Evolutionary conservation across 2,113 vertebrate species (phyloP).

Genomic region (Nipponia nippon): DNA sequence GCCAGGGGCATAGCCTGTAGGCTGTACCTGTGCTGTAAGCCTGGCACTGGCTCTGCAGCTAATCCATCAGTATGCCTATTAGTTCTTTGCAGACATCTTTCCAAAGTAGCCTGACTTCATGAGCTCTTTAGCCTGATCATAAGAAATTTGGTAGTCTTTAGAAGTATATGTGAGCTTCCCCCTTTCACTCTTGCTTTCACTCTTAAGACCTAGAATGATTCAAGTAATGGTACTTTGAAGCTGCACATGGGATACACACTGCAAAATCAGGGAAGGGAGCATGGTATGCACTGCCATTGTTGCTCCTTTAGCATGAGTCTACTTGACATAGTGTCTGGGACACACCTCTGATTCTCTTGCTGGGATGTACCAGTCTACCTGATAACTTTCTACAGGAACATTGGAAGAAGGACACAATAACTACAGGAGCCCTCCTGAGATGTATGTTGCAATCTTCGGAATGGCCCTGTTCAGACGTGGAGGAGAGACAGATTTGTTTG

Average conservation of each 20-base stretch:
- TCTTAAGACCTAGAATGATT: background rate
- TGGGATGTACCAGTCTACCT: background rate
- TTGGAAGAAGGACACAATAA: background rate
- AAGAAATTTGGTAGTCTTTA: background rate
- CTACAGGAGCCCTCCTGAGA: background rate
- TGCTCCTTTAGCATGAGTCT: background rate
- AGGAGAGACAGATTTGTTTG: background rate
- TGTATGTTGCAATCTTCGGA: background rate
- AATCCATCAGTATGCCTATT: background rate
- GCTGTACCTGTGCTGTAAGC: background rate
- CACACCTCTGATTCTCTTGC: background rate
- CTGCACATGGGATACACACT: fast-evolving
- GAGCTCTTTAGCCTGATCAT: background rate
- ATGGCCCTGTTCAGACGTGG: background rate
- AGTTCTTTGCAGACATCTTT: background rate
- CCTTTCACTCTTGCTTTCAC: background rate
- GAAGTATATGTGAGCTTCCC: background rate
- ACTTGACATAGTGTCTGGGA: background rate
- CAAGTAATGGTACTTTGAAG: background rate
- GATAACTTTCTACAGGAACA: background rate
- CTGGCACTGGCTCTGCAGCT: background rate
- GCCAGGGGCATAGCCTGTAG: background rate
- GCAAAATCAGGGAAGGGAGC: background rate
- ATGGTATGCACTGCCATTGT: fast-evolving
- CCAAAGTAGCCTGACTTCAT: background rate